Percentiles rank a stretch among this genome's conserved stretches.
Conservation (phyloP, 2,113 vertebrate genomes). For the Oenanthe oenanthe region DNA sequence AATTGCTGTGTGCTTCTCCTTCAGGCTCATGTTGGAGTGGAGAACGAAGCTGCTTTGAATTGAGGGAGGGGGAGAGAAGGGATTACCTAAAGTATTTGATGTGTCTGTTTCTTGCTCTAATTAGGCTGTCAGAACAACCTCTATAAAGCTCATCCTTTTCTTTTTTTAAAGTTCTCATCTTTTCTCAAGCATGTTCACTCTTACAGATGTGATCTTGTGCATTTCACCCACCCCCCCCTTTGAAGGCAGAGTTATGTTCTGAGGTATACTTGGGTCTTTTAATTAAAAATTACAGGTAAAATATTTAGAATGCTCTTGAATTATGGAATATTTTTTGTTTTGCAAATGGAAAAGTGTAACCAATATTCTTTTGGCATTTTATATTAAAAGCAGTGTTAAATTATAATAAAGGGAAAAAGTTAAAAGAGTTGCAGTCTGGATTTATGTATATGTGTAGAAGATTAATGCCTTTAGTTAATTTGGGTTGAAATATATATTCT, state of each 20-base stretch:
- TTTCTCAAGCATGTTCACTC: background rate
- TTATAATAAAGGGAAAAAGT: conserved; percentile 5
- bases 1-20: background rate
- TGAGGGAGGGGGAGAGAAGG: background rate
- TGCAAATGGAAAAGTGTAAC: conserved; percentile 15
- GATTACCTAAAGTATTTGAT: background rate
- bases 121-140: background rate
- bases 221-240: background rate
- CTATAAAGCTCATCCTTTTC: background rate
- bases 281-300: conserved; percentile 34
- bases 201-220: background rate
- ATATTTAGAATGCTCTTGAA: conserved; percentile 39
- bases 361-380: background rate
- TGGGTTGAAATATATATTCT: conserved; percentile 22
- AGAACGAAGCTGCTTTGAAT: background rate
- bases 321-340: conserved; percentile 41
- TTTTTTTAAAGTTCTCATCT: background rate
- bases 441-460: conserved; percentile 28
- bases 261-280: background rate
- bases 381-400: conserved; percentile 4
- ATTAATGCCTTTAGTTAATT: conserved; percentile 45
- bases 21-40: background rate
- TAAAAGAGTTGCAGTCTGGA: background rate
- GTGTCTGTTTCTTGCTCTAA: background rate
- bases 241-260: background rate